These are phyloP conservation scores for Siniperca scherzeri DNA, from an alignment of 2,797 vertebrate species.

Conservation along the genomic window DNA sequence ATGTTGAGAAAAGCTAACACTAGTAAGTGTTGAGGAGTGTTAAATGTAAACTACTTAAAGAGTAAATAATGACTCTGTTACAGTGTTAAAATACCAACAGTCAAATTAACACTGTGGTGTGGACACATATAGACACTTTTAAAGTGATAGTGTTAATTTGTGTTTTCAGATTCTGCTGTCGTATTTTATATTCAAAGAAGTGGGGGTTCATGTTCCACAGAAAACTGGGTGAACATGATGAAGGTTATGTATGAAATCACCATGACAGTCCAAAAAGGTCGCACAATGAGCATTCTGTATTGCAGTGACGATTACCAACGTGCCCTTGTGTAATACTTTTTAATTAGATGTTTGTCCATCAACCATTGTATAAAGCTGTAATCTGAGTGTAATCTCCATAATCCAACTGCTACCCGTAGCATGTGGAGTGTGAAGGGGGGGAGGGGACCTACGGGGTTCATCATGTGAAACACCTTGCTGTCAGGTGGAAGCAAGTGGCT, in stretches of 20 bases:
- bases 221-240: background rate
- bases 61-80: background rate
- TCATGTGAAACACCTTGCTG: slow-evolving; percentile 21
- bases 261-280: slow-evolving; percentile 1
- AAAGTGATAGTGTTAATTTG: background rate
- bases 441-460: background rate
- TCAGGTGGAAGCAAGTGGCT: background rate
- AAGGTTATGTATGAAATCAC: slow-evolving; percentile 4
- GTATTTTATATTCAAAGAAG: background rate
- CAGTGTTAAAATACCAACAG: background rate
- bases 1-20: background rate
- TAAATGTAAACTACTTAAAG: background rate
- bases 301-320: slow-evolving; percentile 36
- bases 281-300: slow-evolving; percentile 1
- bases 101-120: background rate
- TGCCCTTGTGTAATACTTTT: slow-evolving; percentile 55
- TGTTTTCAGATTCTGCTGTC: background rate
- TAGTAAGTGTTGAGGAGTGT: background rate
- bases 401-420: slow-evolving; percentile 55
- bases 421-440: slow-evolving; percentile 25
- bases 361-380: slow-evolving; percentile 65
- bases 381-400: slow-evolving; percentile 75
- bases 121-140: background rate
- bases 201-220: too few relatives aligned
- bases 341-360: slow-evolving; percentile 73